phyloP scores from a whole-genome alignment of 2,113 vertebrate species.

The Ornithorhynchus anatinus region DNA sequence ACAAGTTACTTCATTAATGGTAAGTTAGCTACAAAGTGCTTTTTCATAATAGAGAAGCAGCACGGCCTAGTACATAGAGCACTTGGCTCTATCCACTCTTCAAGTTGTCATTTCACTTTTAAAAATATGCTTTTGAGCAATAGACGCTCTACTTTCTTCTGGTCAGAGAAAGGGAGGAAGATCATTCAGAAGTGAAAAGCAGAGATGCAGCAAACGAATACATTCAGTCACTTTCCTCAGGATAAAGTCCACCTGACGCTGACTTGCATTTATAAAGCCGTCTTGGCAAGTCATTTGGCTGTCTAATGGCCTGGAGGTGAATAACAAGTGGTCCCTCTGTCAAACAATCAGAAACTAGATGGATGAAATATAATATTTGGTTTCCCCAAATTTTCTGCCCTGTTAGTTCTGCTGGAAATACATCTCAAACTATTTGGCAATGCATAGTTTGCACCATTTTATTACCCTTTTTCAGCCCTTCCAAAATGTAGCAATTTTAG shows the following conservation, averaged over 20 bases:
- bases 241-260: slow-evolving; percentile 22
- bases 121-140: too few species aligned
- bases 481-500: background rate
- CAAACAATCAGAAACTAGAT: slow-evolving; percentile 21
- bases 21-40: background rate
- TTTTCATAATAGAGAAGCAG: background rate
- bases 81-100: too few species aligned
- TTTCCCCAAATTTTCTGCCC: slow-evolving; percentile 10
- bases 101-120: too few species aligned
- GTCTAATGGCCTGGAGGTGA: slow-evolving; percentile 37
- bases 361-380: background rate
- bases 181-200: background rate
- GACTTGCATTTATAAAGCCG: slow-evolving; percentile 29
- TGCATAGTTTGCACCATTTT: background rate
- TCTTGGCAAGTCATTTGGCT: slow-evolving; percentile 35
- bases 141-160: background rate
- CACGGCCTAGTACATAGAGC: too few species aligned
- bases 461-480: background rate
- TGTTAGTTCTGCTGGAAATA: background rate
- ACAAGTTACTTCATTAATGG: background rate
- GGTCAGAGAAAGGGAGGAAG: background rate
- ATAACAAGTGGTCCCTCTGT: slow-evolving; percentile 26
- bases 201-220: background rate
- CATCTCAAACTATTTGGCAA: background rate
- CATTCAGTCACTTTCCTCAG: slow-evolving; percentile 28